A percentile compares a stretch with the other conserved stretches of the same genome.
Evolutionary conservation across 2,797 vertebrate species (phyloP).

Genomic region (Avahi laniger): DNA sequence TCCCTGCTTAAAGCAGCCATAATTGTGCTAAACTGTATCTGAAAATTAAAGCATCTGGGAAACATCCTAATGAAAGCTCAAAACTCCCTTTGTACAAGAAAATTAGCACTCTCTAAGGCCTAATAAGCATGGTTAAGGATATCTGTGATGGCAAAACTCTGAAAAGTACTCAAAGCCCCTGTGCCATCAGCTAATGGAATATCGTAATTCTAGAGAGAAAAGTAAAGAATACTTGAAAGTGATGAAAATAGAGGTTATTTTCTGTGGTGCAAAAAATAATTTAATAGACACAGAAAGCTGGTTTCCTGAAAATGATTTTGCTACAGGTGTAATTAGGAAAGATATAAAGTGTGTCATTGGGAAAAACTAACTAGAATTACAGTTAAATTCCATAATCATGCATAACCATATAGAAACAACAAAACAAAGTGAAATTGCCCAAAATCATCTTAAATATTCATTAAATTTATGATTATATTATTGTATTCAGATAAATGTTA

Average conservation of each 20-base stretch:
- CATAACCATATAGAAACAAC: slow-evolving; percentile 26
- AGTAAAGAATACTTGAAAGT: slow-evolving; percentile 45
- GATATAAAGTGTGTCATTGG: neutral
- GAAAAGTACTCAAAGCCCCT: slow-evolving; percentile 64
- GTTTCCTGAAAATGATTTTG: slow-evolving; percentile 67
- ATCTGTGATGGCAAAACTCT: slow-evolving; percentile 61
- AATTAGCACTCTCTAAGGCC: slow-evolving; percentile 70
- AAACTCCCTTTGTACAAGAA: slow-evolving; percentile 67
- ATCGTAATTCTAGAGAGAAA: slow-evolving; percentile 9
- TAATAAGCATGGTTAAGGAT: slow-evolving; percentile 67
- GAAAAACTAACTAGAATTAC: slow-evolving; percentile 54
- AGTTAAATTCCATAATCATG: slow-evolving; percentile 45
- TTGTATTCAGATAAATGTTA: slow-evolving; percentile 25
- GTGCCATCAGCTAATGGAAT: slow-evolving; percentile 52
- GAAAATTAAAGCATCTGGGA: slow-evolving; percentile 79
- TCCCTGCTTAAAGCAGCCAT: slow-evolving; percentile 67
- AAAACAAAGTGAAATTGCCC: neutral
- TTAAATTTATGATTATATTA: slow-evolving; percentile 22
- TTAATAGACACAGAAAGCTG: slow-evolving; percentile 50
- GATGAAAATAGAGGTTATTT: slow-evolving; percentile 64
- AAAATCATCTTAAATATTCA: slow-evolving; percentile 34
- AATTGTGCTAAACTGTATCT: slow-evolving; percentile 71
- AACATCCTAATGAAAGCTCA: slow-evolving; percentile 73
- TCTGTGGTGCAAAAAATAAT: slow-evolving; percentile 47
- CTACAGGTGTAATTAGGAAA: slow-evolving; percentile 65